Evolutionary conservation across 2,113 vertebrate genomes (phyloP), one percentile per base, ranked within the genome.

Genomic region (Zosterops japonicus): DNA sequence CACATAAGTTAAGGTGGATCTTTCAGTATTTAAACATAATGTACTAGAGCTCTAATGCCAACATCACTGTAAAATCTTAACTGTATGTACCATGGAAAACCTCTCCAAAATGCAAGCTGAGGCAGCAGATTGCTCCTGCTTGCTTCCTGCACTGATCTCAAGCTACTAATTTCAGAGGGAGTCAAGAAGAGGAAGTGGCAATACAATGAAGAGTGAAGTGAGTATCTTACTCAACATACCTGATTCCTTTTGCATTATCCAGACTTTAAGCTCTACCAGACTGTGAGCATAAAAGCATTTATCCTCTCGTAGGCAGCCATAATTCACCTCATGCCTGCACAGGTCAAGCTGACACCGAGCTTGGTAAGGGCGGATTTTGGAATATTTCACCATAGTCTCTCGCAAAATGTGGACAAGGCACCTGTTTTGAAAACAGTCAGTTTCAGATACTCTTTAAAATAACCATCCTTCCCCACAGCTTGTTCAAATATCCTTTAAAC

Each of bases 401-500:
- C 98, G 98, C 95, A 99, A 97, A 97, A 99, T 99, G 97, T 99
- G 99, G 93, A 99, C 99, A 97, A 99, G 99, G 98, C 99, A 99
- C 98, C 99, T 99, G 59, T 70, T 92, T 90, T 49, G 74, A 81
- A 89, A 41, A 55, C 46, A 95, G 70, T 39, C 36, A 3, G 9
- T 47, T 76, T 96, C 46, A 93, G 50, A 44, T 55, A 28, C 12
- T 59, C 33, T 71, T 71, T 83, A 33, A 41, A 74, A 47, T 22
- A 72, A 75, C 47, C 11, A 70, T 6, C 31, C 6, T 25, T 46
- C 29, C 29, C 19, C 20, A 57, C 8, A 77, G 46, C 17, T 67
- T 67, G 39, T 47, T 90, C 47, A 82, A 83, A 47, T 53, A 27
- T 9, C 10, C 75, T 53, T 67, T 41, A 21, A 59, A 70, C 8